These are phyloP conservation scores for Drosophila orena DNA, from an alignment of 1,140 invertebrate species.

Conservation along the genomic window DNA sequence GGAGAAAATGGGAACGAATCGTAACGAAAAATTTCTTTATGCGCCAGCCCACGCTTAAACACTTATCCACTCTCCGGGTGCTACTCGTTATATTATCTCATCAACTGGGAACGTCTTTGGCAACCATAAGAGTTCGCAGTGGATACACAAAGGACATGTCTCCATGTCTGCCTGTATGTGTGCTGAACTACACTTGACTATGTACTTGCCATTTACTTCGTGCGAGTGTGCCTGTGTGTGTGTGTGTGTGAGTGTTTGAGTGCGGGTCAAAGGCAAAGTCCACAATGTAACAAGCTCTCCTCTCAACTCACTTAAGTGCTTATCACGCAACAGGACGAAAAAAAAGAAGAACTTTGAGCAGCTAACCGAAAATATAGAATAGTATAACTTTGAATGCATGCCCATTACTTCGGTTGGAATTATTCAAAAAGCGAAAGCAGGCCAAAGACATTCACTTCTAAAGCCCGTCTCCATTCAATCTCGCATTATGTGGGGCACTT, in stretches of 20 bases:
- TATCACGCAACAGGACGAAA: constrained; percentile 60
- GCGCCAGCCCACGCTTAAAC: constrained; percentile 76
- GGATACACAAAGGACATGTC: constrained; percentile 35
- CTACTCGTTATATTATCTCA: constrained; percentile 80
- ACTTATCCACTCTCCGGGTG: constrained; percentile 76
- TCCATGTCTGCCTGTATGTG: constrained; percentile 17
- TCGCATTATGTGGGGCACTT: constrained; percentile 38
- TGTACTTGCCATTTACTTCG: constrained; percentile 65
- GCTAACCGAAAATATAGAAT: constrained; percentile 52
- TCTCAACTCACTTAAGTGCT: constrained; percentile 51
- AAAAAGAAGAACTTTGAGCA: constrained; percentile 34
- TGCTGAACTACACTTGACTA: constrained; percentile 55
- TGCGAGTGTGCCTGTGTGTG: background rate
- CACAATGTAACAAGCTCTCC: constrained; percentile 63
- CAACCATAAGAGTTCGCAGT: constrained; percentile 58
- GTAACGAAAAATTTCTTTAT: constrained; percentile 79
- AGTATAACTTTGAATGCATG: constrained; percentile 33
- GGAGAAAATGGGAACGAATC: constrained; percentile 31
- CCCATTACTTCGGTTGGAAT: constrained; percentile 35
- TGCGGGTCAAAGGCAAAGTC: constrained; percentile 72
- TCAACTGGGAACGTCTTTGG: constrained; percentile 71
- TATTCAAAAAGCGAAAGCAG: constrained; percentile 42
- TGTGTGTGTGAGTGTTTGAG: constrained; percentile 4
- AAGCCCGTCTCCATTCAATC: constrained; percentile 21
- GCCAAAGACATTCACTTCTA: constrained; percentile 28